These are phyloP conservation scores for Drosophila nigricruria DNA, from an alignment of 2,888 invertebrate genomes.

Conservation along the genomic window DNA sequence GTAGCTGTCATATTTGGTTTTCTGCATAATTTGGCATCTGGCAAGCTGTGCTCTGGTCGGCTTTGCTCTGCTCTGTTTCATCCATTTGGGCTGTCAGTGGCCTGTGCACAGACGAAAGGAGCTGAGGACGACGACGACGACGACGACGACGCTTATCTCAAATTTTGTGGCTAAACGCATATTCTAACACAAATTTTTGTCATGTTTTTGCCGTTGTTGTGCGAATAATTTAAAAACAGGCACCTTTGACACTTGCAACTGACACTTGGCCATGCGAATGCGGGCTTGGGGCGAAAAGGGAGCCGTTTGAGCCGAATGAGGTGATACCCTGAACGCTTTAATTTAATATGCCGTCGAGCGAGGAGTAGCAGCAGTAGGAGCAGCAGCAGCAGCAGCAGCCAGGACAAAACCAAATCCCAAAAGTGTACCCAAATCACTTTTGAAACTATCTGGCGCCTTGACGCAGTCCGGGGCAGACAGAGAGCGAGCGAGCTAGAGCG, in stretches of 20 bases:
- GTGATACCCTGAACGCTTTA: constrained; percentile 73
- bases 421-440: constrained; percentile 81
- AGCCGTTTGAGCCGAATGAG: constrained; percentile 30
- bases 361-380: constrained; percentile 14
- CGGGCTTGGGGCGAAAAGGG: not conserved
- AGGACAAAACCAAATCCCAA: constrained; percentile 68
- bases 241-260: constrained; percentile 82
- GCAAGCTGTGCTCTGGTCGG: constrained; percentile 24
- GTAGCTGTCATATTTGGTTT: constrained; percentile 59
- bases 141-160: constrained; percentile 56
- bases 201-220: constrained; percentile 55
- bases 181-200: constrained; percentile 72
- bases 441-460: constrained; percentile 80
- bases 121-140: constrained; percentile 21
- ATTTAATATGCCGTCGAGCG: constrained; percentile 77
- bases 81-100: constrained; percentile 23
- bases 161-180: constrained; percentile 73
- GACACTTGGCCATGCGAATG: constrained; percentile 59
- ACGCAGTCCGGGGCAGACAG: constrained; percentile 43
- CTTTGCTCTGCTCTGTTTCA: constrained; percentile 6
- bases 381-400: not conserved
- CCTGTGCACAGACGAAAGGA: constrained; percentile 5
- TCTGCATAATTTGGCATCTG: constrained; percentile 71
- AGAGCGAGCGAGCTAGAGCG: not conserved
- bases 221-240: constrained; percentile 76